Evolutionary conservation across 2,888 invertebrate genomes (phyloP), one percentile per base, ranked within the genome.

Genomic region (Drosophila leonis): DNA sequence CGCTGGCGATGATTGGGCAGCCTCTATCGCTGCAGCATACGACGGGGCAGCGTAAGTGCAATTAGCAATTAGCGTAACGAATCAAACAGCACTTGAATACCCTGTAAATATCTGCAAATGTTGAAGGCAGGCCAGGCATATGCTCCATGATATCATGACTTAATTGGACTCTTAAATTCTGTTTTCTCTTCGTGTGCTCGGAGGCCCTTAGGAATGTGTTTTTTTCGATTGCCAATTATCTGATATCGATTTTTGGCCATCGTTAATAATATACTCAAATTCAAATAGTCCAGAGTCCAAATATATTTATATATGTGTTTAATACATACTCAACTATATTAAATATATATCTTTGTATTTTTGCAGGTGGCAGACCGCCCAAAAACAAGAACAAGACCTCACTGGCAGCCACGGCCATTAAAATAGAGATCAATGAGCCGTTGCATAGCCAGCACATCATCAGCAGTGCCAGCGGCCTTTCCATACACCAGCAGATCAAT

Each of bases 11-110:
- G 92, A 92, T 93, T 49, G 92, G 92, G 20, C 92, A 92, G 73
- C 93, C 93, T 54, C 83, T 92, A 15, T 93, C 92, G 18, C 85
- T 93, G 82, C 93, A 92, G 62, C 92, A 93, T 66, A 90, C 92
- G 76, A 91, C 92, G 77, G 90, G 91, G 46, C 93, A 93, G 88
- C 92, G 92, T 91, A 92, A 90, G 92, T 88, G 37, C 4, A 10
- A n/a, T n/a, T n/a, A n/a, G n/a, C n/a, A n/a, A n/a, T n/a, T n/a
- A n/a, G n/a, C n/a, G n/a, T n/a, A n/a, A n/a, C n/a, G n/a, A 24
- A 15, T 52, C 33, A 37, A 18, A 18, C 2, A 12, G 31, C 12
- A 49, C 31, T 31, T 31, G 1, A 31, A 37, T 35, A 52, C 15
- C 35, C 51, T 24, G 46, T 12, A 18, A 18, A 41, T 41, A 18